Base-by-base conservation (phyloP, 2,113 vertebrate genomes). In the Polyodon spathula region DNA sequence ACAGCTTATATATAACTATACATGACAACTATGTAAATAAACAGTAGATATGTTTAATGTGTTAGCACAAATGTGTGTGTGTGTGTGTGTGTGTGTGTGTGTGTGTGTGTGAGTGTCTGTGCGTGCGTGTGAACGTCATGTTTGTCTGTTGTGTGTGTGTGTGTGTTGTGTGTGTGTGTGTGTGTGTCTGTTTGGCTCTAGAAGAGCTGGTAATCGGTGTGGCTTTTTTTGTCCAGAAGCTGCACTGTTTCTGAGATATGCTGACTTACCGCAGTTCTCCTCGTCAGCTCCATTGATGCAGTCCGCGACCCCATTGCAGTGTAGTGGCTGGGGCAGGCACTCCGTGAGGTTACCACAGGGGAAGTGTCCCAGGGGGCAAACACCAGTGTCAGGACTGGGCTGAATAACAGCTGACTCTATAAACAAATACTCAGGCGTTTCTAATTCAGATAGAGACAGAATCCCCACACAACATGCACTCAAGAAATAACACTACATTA, bases 221-320 rank as follows among this genome's bases (percentile, higher is more conserved):
- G n/a, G n/a, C n/a, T n/a, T n/a, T n/a, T n/a, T n/a, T n/a, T n/a
- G n/a, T n/a, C n/a, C n/a, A n/a, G n/a, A n/a, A 44, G 7, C 12
- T 44, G 7, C 43, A 44, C n/a, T n/a, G n/a, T n/a, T n/a, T n/a
- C n/a, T 10, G 2, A 52, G 38, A 27, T 56, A 27, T 12, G 6
- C 27, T 53, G 6, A 37, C 71, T 81, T 66, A 84, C 84, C 84
- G 1, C 85, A 85, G 70, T 86, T 71, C 54, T 85, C 82, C 56
- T 86, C 84, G 0, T 85, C 84, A 0, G 83, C 85, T 5, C 82
- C 84, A 12, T 85, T 78, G 2, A 4, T 62, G 8, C 85, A 86
- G 70, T 84, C 74, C 4, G 66, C 61, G 8, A 65, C 67, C 2
- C 81, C 78, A 4, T 85, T 84, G 71, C 85, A 85, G 66, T 83